phyloP scores from a whole-genome alignment of 2,888 invertebrate species.

The Leucozona laternaria region DNA sequence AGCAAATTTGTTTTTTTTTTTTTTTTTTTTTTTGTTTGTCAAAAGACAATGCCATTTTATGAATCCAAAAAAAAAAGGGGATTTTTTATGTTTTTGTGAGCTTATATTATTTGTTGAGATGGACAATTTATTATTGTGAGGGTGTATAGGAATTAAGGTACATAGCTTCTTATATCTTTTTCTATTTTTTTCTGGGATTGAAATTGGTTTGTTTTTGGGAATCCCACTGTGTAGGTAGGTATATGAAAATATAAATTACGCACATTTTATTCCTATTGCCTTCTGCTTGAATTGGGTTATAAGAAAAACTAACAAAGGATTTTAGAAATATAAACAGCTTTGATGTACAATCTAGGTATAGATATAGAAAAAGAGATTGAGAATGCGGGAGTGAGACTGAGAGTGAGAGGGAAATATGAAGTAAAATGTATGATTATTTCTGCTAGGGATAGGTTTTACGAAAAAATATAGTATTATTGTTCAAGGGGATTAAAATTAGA shows the following conservation, averaged over 20 bases:
- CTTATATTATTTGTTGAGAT: neutral
- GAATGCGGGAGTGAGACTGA: too few relatives aligned
- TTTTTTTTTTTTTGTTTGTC: neutral
- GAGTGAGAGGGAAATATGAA: neutral
- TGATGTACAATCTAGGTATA: neutral
- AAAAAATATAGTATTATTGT: neutral
- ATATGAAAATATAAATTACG: conserved; percentile 3
- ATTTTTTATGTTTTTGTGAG: conserved; percentile 4
- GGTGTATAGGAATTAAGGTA: conserved; percentile 2
- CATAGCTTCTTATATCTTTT: neutral
- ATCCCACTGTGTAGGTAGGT: neutral
- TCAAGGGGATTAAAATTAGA: neutral
- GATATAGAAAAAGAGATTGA: too few relatives aligned
- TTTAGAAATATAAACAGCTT: conserved; percentile 1
- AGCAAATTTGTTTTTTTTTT: neutral
- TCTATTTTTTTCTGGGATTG: neutral
- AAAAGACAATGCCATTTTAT: conserved; percentile 15
- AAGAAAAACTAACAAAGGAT: conserved; percentile 5
- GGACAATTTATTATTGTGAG: conserved; percentile 11
- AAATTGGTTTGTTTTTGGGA: conserved; percentile 6
- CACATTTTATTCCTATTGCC: neutral
- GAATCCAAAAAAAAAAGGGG: neutral
- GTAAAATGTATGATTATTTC: neutral
- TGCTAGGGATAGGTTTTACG: neutral
- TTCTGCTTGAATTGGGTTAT: neutral